A percentile compares a stretch with the other conserved stretches of the same genome.
Conservation (phyloP, 2,888 invertebrate genomes). For the Tubulanus polymorphus region DNA sequence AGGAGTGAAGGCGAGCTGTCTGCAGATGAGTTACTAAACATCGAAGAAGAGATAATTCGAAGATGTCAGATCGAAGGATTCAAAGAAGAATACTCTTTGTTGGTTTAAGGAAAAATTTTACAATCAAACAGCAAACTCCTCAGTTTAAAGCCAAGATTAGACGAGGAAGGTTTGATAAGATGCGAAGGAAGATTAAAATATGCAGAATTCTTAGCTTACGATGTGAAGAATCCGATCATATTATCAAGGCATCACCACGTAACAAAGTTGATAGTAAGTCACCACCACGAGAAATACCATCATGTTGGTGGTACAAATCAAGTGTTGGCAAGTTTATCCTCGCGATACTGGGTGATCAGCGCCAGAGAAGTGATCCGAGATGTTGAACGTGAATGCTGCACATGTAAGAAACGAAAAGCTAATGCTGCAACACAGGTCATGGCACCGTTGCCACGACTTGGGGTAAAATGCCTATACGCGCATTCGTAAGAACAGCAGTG, state of each 20-base stretch:
- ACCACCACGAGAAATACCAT: slow-evolving; percentile 5
- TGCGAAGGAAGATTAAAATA: slow-evolving; percentile 1
- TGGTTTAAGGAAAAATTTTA: neutral
- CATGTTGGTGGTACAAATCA: slow-evolving; percentile 13
- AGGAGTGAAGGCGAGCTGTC: neutral
- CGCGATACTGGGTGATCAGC: slow-evolving; percentile 16
- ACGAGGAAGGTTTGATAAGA: slow-evolving; percentile 8
- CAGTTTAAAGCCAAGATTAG: slow-evolving; percentile 5
- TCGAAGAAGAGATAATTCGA: slow-evolving; percentile 5
- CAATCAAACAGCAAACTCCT: slow-evolving; percentile 3
- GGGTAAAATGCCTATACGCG: slow-evolving; percentile 3
- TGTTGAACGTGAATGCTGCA: slow-evolving; percentile 5
- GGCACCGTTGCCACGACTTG: slow-evolving; percentile 13
- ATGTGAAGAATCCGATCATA: slow-evolving; percentile 15
- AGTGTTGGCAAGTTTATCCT: slow-evolving; percentile 4
- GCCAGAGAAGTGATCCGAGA: slow-evolving; percentile 2
- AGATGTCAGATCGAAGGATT: no score
- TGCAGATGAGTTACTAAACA: slow-evolving; percentile 2
- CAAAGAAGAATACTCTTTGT: slow-evolving; percentile 5
- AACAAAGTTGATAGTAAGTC: slow-evolving; percentile 9
- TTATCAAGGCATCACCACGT: slow-evolving; percentile 12
- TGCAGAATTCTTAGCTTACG: slow-evolving; percentile 13
- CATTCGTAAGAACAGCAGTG: slow-evolving; percentile 3
- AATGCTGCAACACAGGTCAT: slow-evolving; percentile 2
- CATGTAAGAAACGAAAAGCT: slow-evolving; percentile 2